These are phyloP conservation scores for Cyclina sinensis DNA, from an alignment of 1,140 invertebrate genomes.

Conservation along the genomic window DNA sequence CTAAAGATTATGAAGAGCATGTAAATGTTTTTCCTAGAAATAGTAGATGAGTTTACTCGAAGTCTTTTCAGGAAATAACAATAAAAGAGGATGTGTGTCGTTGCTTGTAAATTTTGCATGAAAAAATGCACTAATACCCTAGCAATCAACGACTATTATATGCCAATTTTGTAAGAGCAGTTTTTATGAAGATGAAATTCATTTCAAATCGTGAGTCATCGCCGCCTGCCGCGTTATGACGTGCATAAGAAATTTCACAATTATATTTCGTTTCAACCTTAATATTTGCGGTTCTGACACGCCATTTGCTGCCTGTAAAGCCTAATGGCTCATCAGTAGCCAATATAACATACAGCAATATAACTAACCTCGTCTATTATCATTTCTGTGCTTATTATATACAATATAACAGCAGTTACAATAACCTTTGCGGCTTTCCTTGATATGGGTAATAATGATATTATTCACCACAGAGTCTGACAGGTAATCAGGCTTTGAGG, in stretches of 20 bases:
- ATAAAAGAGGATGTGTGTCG: background rate
- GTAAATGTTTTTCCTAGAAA: too few species aligned
- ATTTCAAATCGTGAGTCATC: constrained; percentile 7
- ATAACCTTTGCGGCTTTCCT: background rate
- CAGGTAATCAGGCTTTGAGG: background rate
- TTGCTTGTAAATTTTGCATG: background rate
- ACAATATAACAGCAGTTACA: constrained; percentile 17
- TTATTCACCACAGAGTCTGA: background rate
- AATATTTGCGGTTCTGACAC: background rate
- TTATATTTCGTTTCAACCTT: background rate
- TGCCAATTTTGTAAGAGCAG: background rate
- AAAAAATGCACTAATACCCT: background rate
- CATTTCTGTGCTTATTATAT: background rate
- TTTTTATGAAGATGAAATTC: background rate
- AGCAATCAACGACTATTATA: background rate
- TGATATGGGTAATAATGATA: background rate
- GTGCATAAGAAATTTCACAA: background rate
- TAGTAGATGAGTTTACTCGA: too few species aligned
- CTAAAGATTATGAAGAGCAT: too few species aligned
- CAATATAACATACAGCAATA: constrained; percentile 3
- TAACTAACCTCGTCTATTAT: constrained; percentile 14
- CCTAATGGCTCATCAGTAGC: constrained; percentile 23
- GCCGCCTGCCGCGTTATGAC: background rate
- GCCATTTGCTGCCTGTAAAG: constrained; percentile 2
- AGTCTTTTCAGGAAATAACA: background rate